Base-by-base conservation (phyloP, 2,888 invertebrate species). In the Thumatha senex region DNA sequence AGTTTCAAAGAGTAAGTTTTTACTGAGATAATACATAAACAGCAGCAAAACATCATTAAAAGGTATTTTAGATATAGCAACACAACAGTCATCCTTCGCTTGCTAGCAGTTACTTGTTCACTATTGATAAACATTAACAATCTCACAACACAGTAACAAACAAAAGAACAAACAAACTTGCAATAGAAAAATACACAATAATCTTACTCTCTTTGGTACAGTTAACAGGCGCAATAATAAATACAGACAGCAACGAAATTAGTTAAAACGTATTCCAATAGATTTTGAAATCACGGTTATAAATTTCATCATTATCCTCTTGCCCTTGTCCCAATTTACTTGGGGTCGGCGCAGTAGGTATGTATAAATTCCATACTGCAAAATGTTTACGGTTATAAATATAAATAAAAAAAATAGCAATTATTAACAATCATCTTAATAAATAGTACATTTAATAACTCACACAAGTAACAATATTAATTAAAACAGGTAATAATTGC, bases 161-260 rank as follows among this genome's bases (percentile, higher is more conserved):
- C 53, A 42, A 45, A 55, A 58, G 9, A 29, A 54, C 48, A 30
- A 44, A 12, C 33, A 7, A 44, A 45, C 29, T 35, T 11, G 13
- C 24, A 24, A 30, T 18, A 29, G 7, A 40, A 12, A 12, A 40
- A 30, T 48, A 51, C 51, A 52, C 34, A 11, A 56, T 13, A 51
- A 58, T 36, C 15, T 49, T 39, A 63, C 56, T 54, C 13, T 66
- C 65, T 65, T 65, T 65, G 65, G 65, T 65, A 63, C 51, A 40
- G 54, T 24, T 31, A 36, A 43, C 24, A 48, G 33, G 13, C 42
- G 42, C 14, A 1, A n/a, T 33, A 33, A 0, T 14, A 15, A 8
- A 10, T 11, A 14, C 14, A 2, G 36, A 13, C 35, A 34, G 12
- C 9, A 13, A 35, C 35, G 2, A 35, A 13, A 33, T n/a, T n/a